Evolutionary conservation across 64 coral and sea anemone species (phyloP).

Genomic region (Stichodactyla mertensii): DNA sequence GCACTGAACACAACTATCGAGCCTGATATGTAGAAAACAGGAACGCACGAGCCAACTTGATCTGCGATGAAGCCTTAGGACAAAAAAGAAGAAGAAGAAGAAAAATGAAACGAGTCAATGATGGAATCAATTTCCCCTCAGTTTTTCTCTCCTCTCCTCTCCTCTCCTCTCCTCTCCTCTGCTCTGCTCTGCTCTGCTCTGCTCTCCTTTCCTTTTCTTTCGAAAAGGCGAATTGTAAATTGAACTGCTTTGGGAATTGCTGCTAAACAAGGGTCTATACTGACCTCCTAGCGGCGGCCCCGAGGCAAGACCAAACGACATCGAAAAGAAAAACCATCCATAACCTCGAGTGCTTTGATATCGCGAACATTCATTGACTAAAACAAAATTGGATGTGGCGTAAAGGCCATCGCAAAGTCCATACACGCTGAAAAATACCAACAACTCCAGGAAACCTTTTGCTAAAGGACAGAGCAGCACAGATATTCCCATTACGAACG

Average conservation of each 20-base stretch:
- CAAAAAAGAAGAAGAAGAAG: background rate
- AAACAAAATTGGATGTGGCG: background rate
- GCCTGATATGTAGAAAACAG: background rate
- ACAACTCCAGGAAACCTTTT: background rate
- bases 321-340: conserved; percentile 1
- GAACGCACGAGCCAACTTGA: background rate
- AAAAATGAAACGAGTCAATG: background rate
- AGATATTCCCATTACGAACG: background rate
- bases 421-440: background rate
- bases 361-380: background rate
- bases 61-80: background rate
- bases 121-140: background rate
- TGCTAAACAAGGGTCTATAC: background rate
- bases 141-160: background rate
- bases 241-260: too few relatives aligned
- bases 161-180: background rate
- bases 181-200: background rate
- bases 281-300: background rate
- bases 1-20: background rate
- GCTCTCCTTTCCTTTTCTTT: background rate
- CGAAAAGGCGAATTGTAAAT: background rate
- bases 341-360: background rate
- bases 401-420: conserved; percentile 1
- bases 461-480: background rate
- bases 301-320: background rate